Evolutionary conservation across 2,113 vertebrate genomes (phyloP), one percentile per base, ranked within the genome.

Genomic region (Xerus inauris): DNA sequence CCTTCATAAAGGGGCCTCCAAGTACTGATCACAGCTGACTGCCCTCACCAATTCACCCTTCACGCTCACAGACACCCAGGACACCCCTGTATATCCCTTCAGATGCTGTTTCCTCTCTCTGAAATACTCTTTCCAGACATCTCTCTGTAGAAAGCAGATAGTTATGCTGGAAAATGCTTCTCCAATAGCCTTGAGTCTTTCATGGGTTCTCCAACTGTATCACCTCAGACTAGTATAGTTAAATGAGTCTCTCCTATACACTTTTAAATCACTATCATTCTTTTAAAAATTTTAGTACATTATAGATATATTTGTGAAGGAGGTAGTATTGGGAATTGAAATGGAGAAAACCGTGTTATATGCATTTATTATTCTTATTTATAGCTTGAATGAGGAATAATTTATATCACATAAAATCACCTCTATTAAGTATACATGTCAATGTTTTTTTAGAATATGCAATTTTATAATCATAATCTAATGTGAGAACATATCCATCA

Each of bases 401-500:
- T 69, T 69, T 91, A 47, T 17, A 14, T 71, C 62, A 87, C 3
- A 42, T 72, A 77, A 65, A 51, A 79, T 87, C 20, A 59, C 35
- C 49, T 65, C 17, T 72, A 38, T 80, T 32, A 72, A 96, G 11
- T 59, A 30, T 54, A 42, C 28, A 54, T 51, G 47, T 75, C 26
- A n/a, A 65, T n/a, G 35, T 59, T 28, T 85, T 94, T 94, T 77
- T 81, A 62, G 14, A 72, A 47, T 67, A 71, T 45, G 65, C 62
- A 94, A 19, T 47, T 87, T 54, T 45, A 32, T 12, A 86, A 71
- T 38, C 62, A 83, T 59, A 42, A 40, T 42, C 17, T 65, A 75
- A 65, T 84, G 72, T 91, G 51, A 94, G 51, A 93, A 65, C 7
- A 76, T 69, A 28, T 59, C n/a, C 22, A 80, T 92, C 62, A 93